Evolutionary conservation across 2,797 vertebrate genomes (phyloP).

Genomic region (Girardinus metallicus): DNA sequence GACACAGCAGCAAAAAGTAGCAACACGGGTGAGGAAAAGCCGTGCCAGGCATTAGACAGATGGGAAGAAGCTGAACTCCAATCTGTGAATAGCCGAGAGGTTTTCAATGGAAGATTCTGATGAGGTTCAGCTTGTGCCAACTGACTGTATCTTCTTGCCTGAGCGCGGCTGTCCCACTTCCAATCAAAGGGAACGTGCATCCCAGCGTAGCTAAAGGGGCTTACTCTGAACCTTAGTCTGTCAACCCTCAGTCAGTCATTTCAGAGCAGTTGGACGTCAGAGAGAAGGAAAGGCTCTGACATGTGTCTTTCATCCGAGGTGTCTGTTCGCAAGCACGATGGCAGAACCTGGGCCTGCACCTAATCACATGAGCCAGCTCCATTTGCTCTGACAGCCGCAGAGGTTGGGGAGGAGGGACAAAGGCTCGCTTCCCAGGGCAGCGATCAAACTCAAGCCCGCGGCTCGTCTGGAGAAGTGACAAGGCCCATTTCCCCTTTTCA

Average conservation of each 20-base stretch:
- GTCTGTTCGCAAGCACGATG: conserved; percentile 57
- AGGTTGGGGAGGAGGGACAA: conserved; percentile 38
- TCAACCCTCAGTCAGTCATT: conserved; percentile 57
- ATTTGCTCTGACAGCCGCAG: conserved; percentile 60
- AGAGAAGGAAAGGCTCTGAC: conserved; percentile 63
- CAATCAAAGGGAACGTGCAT: conserved; percentile 37
- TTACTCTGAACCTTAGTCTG: conserved; percentile 63
- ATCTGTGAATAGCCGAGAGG: conserved; percentile 42
- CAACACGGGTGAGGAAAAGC: conserved; percentile 38
- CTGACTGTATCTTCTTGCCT: conserved; percentile 39
- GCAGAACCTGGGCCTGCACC: conserved; percentile 62
- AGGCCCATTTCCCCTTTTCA: conserved; percentile 67
- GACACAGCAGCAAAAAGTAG: conserved; percentile 47
- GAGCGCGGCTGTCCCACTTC: conserved; percentile 54
- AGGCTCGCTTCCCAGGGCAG: conserved; percentile 66
- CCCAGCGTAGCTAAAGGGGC: conserved; percentile 48
- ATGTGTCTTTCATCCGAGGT: conserved; percentile 69
- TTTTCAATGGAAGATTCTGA: conserved; percentile 54
- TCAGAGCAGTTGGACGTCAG: conserved; percentile 51
- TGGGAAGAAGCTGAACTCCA: conserved; percentile 57
- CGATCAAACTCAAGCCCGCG: conserved; percentile 72
- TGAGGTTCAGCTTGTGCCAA: conserved; percentile 41
- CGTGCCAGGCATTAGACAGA: conserved; percentile 55
- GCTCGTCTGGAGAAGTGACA: conserved; percentile 74
- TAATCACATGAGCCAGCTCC: conserved; percentile 61